phyloP scores from a whole-genome alignment of 2,888 invertebrate genomes.

The Lymantria monacha region DNA sequence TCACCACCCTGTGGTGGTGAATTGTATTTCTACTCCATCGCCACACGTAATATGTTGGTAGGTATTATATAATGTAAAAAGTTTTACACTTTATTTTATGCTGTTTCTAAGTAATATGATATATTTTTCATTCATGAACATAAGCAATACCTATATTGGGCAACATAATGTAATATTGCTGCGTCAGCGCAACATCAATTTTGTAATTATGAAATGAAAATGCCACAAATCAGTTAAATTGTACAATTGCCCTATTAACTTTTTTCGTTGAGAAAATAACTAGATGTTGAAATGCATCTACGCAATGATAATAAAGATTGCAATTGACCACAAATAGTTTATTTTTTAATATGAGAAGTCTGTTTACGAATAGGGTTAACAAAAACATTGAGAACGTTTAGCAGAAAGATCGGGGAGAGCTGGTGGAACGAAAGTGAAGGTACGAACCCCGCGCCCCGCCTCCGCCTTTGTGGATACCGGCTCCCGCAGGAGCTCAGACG shows the following conservation, averaged over 20 bases:
- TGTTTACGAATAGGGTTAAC: constrained; percentile 35
- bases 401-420: constrained; percentile 47
- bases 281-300: constrained; percentile 14
- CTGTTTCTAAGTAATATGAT: too few species aligned
- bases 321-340: constrained; percentile 16
- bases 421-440: constrained; percentile 65
- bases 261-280: constrained; percentile 3
- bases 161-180: too few species aligned
- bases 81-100: too few species aligned
- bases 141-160: too few species aligned
- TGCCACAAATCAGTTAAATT: not conserved
- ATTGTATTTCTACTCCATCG: too few species aligned
- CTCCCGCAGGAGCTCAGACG: constrained; percentile 48
- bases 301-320: constrained; percentile 17
- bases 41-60: too few species aligned
- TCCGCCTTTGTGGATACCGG: constrained; percentile 33
- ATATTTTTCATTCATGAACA: too few species aligned
- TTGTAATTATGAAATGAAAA: not conserved
- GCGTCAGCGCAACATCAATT: too few species aligned
- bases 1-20: too few species aligned
- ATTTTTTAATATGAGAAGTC: constrained; percentile 27
- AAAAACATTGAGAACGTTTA: constrained; percentile 52
- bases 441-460: constrained; percentile 35
- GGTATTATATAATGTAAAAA: too few species aligned
- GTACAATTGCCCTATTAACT: not conserved